phyloP scores from a whole-genome alignment of 2,888 invertebrate genomes.

The Micropterix aruncella region DNA sequence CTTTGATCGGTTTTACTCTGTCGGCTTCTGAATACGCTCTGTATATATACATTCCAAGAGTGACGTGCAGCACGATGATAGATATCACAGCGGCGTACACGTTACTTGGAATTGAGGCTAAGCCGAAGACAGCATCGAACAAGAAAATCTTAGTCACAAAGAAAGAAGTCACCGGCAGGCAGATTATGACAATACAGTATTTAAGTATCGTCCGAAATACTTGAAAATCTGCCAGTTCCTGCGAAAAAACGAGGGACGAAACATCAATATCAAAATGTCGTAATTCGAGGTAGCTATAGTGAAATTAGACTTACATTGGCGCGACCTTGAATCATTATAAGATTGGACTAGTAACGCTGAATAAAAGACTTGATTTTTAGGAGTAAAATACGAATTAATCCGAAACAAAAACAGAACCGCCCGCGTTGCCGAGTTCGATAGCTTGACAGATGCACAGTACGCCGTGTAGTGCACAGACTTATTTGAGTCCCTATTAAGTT shows the following conservation, averaged over 20 bases:
- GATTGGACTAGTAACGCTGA: too few relatives aligned
- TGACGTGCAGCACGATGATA: conserved; percentile 59
- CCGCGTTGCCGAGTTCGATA: too few relatives aligned
- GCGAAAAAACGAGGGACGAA: conserved; percentile 18
- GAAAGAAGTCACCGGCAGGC: conserved; percentile 61
- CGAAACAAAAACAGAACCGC: too few relatives aligned
- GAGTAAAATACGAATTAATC: too few relatives aligned
- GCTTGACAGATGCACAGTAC: too few relatives aligned
- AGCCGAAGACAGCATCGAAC: conserved; percentile 49
- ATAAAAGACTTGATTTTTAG: too few relatives aligned
- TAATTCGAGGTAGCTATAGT: background rate
- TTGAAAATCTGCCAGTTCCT: conserved; percentile 54
- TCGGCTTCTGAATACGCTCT: conserved; percentile 53
- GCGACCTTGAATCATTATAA: conserved; percentile 38
- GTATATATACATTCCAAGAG: conserved; percentile 65
- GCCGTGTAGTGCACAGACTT: too few relatives aligned
- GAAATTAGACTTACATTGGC: conserved; percentile 28
- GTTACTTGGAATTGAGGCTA: conserved; percentile 48
- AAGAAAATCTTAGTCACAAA: conserved; percentile 53
- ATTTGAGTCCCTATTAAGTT: too few relatives aligned
- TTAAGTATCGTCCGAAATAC: conserved; percentile 63
- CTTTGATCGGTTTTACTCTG: conserved; percentile 16
- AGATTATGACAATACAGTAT: conserved; percentile 62
- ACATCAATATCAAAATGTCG: background rate
- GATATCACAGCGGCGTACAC: conserved; percentile 69